Evolutionary conservation across 2,888 invertebrate species (phyloP), one percentile per base, ranked within the genome.

Genomic region (Listrodromus nycthemerus): DNA sequence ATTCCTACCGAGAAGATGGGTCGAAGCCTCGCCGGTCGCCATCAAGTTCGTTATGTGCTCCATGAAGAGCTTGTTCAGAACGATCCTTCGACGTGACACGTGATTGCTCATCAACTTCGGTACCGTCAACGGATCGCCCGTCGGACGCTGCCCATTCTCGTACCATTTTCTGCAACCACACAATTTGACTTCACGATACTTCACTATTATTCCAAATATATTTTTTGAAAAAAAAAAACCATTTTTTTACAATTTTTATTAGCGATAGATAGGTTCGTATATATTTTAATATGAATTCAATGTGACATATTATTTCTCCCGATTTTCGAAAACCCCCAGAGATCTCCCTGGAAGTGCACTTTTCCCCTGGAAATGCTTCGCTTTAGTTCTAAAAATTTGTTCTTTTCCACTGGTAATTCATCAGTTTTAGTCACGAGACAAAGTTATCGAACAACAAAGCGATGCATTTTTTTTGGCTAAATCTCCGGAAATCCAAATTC

Each of bases 41-140:
- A 98, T 95, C 45, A 97, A 93, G 91, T 97, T 97, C 0, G 97
- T 97, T 8, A 98, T 96, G 82, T 97, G 94, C 88, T 95, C 95
- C 97, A 97, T 97, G 89, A 97, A 97, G 69, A 97, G 90, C 93
- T 97, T 97, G 91, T 97, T 97, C 1, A 98, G 93, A 85, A 97
- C 96, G 0, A 95, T 94, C 27, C 95, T 94, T 88, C 97, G 94
- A 55, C 96, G 95, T 0, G 94, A 92, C 10, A 95, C 95, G 13
- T 94, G 94, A 66, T 95, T 95, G 79, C 94, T 92, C 21, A 94
- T 85, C 10, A 90, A 88, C 87, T 91, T 94, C 19, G 70, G 45
- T 0, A 52, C 6, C 0, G 48, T 88, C 94, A 94, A 45, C 93
- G 75, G 50, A 19, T 90, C 86, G 1, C 19, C n/a, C 83, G 86